These are phyloP conservation scores for Sternotherus odoratus DNA, from an alignment of 2,797 vertebrate species.

Conservation along the genomic window DNA sequence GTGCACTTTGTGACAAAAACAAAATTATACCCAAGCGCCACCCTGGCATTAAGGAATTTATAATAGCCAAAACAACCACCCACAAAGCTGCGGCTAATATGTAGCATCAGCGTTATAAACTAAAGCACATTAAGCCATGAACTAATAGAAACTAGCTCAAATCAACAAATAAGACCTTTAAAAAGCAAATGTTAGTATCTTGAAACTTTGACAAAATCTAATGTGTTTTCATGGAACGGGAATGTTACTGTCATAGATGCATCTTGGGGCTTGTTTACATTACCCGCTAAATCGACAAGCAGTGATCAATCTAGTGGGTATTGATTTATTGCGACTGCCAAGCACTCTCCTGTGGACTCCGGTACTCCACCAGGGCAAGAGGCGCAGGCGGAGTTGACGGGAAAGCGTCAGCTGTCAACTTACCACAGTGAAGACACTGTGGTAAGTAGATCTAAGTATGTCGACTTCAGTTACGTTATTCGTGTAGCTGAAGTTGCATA, in stretches of 20 bases:
- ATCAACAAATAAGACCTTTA: neutral
- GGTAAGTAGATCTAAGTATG: no score
- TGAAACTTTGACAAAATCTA: neutral
- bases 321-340: no score
- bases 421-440: no score
- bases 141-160: neutral
- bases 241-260: neutral
- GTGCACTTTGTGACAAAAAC: slow-evolving; percentile 73
- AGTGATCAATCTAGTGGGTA: no score
- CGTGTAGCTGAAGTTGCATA: no score
- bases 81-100: slow-evolving; percentile 60
- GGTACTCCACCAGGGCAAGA: no score
- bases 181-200: neutral
- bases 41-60: slow-evolving; percentile 75
- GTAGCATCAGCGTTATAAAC: slow-evolving; percentile 36
- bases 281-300: no score
- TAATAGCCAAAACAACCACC: slow-evolving; percentile 66
- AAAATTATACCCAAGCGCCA: slow-evolving; percentile 74
- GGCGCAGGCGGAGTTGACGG: no score
- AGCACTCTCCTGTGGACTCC: no score
- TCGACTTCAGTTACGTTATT: no score
- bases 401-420: no score
- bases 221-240: neutral
- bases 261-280: neutral
- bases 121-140: neutral